These are phyloP conservation scores for Aspidapion aeneum DNA, from an alignment of 2,888 invertebrate genomes.

Conservation along the genomic window DNA sequence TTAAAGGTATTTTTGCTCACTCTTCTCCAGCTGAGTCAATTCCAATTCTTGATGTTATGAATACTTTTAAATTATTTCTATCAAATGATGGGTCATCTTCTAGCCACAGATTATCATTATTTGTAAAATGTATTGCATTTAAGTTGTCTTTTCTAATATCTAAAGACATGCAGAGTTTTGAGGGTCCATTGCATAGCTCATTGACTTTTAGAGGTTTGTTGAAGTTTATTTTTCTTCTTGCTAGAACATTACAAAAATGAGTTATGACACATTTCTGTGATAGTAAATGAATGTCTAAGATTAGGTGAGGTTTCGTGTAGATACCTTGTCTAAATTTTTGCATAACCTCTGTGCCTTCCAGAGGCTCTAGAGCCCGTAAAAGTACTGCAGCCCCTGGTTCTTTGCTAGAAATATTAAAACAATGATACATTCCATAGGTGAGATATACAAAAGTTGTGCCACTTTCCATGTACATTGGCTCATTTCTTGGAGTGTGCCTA, in stretches of 20 bases:
- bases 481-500: constrained; percentile 58
- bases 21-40: constrained; percentile 58
- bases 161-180: constrained; percentile 66
- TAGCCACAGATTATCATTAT: constrained; percentile 50
- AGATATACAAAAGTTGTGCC: constrained; percentile 70
- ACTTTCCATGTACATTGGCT: constrained; percentile 68
- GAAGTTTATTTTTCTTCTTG: neutral
- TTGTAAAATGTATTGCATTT: constrained; percentile 54
- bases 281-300: no score
- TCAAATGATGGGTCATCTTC: constrained; percentile 42
- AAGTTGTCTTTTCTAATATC: constrained; percentile 54
- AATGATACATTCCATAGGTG: constrained; percentile 72
- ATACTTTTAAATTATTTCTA: constrained; percentile 40
- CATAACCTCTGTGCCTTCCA: constrained; percentile 59
- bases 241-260: no score
- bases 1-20: constrained; percentile 59
- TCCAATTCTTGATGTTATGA: constrained; percentile 58
- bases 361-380: constrained; percentile 62
- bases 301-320: no score
- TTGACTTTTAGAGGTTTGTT: constrained; percentile 26
- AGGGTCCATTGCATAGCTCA: constrained; percentile 67
- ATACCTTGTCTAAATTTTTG: constrained; percentile 40
- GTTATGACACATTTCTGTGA: no score
- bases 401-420: constrained; percentile 67
- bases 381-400: constrained; percentile 65